Evolutionary conservation across 1,140 invertebrate species (phyloP), one percentile per base, ranked within the genome.

Genomic region (Melanaphis sacchari): DNA sequence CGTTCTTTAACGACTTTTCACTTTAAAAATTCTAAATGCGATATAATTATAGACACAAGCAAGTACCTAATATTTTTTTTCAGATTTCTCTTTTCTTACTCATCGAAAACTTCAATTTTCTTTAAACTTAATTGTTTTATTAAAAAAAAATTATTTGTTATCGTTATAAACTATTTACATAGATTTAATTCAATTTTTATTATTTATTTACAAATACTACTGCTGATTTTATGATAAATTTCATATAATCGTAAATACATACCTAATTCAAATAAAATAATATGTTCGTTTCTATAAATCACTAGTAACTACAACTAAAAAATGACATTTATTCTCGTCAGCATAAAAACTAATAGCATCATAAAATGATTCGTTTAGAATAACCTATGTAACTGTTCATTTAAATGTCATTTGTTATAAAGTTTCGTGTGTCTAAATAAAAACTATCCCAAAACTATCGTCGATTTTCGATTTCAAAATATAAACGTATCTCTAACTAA

Each of bases 11-110:
- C 41, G 85, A 88, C 43, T 46, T 49, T 88, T 49, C 41, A 88
- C 41, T 88, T 46, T 49, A 49, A 46, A 88, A 40, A 87, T 49
- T 88, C 31, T 88, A n/a, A 88, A 88, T 46, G 31, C 31, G 1
- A 52, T 49, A 89, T 89, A 89, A 89, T 52, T 89, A 89, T 52
- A 89, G 26, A 89, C 21, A 89, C 15, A 89, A 38, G 36, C 46
- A 89, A 52, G 49, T 22, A 24, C 21, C 81, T 40, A 26, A 89
- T n/a, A 52, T 89, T 89, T 89, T 88, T 26, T 52, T 46, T 40
- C 22, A 24, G 85, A 88, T 88, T 88, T 88, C 85, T 49, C 85
- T 88, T 88, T 46, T 88, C 18, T 46, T 43, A 43, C 8, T 88
- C 43, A 43, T 46, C 85, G 11, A 38, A 89, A 52, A 54, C 36